A percentile compares a stretch with the other conserved stretches of the same genome.
Evolutionary conservation across 1,140 invertebrate genomes (phyloP).

Genomic region (Diuraphis noxia): DNA sequence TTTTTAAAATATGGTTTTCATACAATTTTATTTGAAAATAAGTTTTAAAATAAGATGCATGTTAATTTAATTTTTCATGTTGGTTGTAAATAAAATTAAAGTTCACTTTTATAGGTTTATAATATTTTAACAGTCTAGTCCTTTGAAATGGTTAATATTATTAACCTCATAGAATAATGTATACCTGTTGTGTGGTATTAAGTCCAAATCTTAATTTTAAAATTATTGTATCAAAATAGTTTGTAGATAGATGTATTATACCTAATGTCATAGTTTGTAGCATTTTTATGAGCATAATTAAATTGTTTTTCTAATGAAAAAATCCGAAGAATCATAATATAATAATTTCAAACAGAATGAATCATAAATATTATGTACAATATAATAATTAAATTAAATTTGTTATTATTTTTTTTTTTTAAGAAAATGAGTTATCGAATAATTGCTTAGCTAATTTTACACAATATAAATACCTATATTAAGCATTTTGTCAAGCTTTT

Average conservation of each 20-base stretch:
- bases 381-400: background rate
- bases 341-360: background rate
- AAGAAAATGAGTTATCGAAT: background rate
- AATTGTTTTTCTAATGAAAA: background rate
- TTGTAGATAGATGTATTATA: background rate
- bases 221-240: slow-evolving; percentile 21
- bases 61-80: slow-evolving; percentile 14
- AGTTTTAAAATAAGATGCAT: background rate
- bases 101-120: slow-evolving; percentile 35
- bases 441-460: background rate
- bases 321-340: background rate
- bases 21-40: background rate
- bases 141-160: background rate
- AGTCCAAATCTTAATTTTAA: background rate
- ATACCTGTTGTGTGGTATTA: background rate
- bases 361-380: background rate
- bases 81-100: slow-evolving; percentile 29
- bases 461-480: background rate
- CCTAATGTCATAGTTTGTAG: background rate
- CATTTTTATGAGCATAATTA: background rate
- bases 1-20: background rate
- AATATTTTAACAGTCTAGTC: slow-evolving; percentile 39
- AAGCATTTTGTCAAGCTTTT: background rate
- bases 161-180: background rate
- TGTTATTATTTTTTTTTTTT: too few relatives aligned